Evolutionary conservation across 2,888 invertebrate genomes (phyloP).

Genomic region (Chloroclysta siterata): DNA sequence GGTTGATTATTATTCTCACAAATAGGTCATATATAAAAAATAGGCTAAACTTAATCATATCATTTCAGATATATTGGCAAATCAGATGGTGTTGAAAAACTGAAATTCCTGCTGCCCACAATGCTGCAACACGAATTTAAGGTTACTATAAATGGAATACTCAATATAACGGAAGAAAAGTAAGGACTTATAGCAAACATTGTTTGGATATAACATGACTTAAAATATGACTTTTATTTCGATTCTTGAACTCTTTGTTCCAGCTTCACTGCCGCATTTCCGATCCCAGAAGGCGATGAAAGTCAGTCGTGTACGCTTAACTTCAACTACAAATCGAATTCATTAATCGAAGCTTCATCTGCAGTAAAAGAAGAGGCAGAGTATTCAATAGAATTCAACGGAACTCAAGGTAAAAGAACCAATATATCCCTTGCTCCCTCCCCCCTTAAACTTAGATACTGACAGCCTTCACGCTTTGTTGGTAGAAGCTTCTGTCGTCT

Average conservation of each 20-base stretch:
- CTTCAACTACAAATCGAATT: conserved; percentile 10
- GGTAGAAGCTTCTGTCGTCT: too few species aligned
- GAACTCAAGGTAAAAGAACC: neutral
- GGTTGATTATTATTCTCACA: neutral
- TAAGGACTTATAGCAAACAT: conserved; percentile 10
- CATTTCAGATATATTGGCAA: conserved; percentile 10
- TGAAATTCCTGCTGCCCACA: conserved; percentile 19
- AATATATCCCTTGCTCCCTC: too few species aligned
- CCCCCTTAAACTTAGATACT: too few species aligned
- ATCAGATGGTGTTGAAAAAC: neutral
- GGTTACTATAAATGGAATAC: conserved; percentile 14
- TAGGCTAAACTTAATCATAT: neutral
- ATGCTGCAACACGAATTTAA: conserved; percentile 3
- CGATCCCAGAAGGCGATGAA: conserved; percentile 2
- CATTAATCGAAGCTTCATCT: neutral
- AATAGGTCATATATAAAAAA: too few species aligned
- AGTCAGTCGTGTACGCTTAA: conserved; percentile 3
- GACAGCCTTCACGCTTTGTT: too few species aligned
- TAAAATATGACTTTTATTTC: neutral
- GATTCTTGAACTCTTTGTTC: conserved; percentile 6
- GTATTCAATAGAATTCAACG: neutral
- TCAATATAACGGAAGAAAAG: conserved; percentile 18
- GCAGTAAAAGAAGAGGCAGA: neutral
- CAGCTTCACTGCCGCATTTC: conserved; percentile 17
- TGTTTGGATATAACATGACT: too few species aligned